phyloP scores from a whole-genome alignment of 2,888 invertebrate species.

The Yponomeuta plumbellus region DNA sequence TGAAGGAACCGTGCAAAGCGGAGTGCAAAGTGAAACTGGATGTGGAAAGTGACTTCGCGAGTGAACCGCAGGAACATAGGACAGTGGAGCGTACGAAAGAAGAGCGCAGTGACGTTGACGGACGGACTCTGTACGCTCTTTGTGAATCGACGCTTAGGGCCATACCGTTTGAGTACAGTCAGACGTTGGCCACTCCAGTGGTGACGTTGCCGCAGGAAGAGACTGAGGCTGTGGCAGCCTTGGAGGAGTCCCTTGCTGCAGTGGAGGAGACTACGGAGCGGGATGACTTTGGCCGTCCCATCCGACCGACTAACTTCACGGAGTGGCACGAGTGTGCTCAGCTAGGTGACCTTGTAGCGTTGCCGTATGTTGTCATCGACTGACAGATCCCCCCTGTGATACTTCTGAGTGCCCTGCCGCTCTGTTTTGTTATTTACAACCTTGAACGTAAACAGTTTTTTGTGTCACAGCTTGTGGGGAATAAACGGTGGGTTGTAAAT shows the following conservation, averaged over 20 bases:
- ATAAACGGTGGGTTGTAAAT: neutral
- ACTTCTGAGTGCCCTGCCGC: slow-evolving; percentile 15
- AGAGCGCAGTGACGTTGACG: slow-evolving; percentile 31
- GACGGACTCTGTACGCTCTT: slow-evolving; percentile 41
- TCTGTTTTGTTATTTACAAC: neutral
- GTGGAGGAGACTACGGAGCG: slow-evolving; percentile 24
- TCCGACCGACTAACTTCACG: slow-evolving; percentile 77
- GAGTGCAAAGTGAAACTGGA: slow-evolving; percentile 19
- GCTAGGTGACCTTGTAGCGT: slow-evolving; percentile 90
- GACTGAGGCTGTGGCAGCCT: slow-evolving; percentile 21
- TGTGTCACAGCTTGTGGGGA: neutral
- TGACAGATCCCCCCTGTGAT: slow-evolving; percentile 56
- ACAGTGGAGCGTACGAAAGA: slow-evolving; percentile 65
- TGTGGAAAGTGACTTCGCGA: slow-evolving; percentile 31
- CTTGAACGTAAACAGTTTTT: neutral
- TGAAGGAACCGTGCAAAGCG: slow-evolving; percentile 4
- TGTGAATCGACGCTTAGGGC: slow-evolving; percentile 33
- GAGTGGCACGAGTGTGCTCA: slow-evolving; percentile 95
- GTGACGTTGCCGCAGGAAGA: slow-evolving; percentile 32
- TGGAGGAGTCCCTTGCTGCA: slow-evolving; percentile 26
- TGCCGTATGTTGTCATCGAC: slow-evolving; percentile 98
- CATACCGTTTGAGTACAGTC: slow-evolving; percentile 43
- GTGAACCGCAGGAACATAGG: slow-evolving; percentile 47
- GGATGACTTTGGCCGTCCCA: slow-evolving; percentile 48
- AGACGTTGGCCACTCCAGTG: slow-evolving; percentile 44